Base-by-base conservation (phyloP, 2,113 vertebrate species). In the Rhegmatorhina hoffmannsi region DNA sequence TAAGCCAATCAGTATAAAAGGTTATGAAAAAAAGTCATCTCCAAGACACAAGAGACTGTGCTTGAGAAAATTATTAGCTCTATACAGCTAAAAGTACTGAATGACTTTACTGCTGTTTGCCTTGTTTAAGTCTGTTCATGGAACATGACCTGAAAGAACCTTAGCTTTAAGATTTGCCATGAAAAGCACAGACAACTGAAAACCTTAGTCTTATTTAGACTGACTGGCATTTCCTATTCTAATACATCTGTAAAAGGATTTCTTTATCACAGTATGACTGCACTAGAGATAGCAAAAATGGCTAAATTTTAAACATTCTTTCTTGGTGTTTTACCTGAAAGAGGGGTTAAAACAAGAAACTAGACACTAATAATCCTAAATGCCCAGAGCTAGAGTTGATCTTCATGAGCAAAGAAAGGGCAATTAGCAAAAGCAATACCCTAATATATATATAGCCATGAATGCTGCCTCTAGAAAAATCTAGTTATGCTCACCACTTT, bases 401-500 rank as follows among this genome's bases (percentile, higher is more conserved):
- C 62, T 89, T 94, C 84, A 69, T 84, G 49, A 91, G 53, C 52
- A 91, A 91, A 55, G 40, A 82, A 56, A 58, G 53, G 68, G 29
- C 73, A 96, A 94, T 91, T 86, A 92, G 84, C 55, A 86, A 93
- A 90, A 81, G 58, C 49, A 76, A 76, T 72, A 89, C 36, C 52
- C 62, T 69, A 85, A 91, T 34, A 84, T 17, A 62, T 17, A 62
- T 17, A 78, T 26, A 92, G 66, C 43, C 70, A 69, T 17, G 25
- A 58, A 91, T n/a, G 18, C 69, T 94, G 91, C 87, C 89, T 92
- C 77, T 66, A 91, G 89, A 92, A 87, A 96, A 84, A 92, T 17
- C 69, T 52, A 67, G 69, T 72, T 92, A 74, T 17, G 36, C 34
- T 89, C 62, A 64, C 23, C 34, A 82, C n/a, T 60, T 36, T 3